Conservation (phyloP, 2,797 vertebrate species). For the Synanceia verrucosa region DNA sequence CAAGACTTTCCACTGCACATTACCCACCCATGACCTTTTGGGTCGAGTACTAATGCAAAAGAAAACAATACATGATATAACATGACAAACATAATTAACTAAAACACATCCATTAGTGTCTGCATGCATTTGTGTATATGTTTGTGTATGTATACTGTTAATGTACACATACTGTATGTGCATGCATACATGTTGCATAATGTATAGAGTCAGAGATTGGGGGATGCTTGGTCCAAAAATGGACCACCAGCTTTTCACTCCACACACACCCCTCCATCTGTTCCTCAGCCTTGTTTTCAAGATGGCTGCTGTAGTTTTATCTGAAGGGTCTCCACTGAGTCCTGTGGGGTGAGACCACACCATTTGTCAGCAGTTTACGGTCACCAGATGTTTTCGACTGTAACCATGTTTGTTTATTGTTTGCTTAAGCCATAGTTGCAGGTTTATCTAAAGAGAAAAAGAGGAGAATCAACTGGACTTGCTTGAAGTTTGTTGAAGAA, state of each 20-base stretch:
- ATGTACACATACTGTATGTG: neutral
- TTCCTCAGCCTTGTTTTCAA: constrained; percentile 15
- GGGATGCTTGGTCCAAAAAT: constrained; percentile 16
- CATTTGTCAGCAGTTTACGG: too few species aligned
- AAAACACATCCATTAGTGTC: neutral
- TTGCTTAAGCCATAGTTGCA: too few species aligned
- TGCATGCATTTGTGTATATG: neutral
- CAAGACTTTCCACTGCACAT: constrained; percentile 35
- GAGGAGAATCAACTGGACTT: too few species aligned
- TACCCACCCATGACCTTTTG: fast-evolving
- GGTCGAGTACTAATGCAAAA: neutral
- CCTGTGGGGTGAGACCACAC: too few species aligned
- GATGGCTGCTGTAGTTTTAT: neutral
- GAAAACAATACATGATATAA: neutral
- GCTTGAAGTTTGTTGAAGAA: too few species aligned
- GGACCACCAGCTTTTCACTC: neutral
- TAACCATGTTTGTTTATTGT: too few species aligned
- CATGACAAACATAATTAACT: neutral
- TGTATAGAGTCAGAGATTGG: neutral
- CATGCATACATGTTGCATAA: constrained; percentile 7
- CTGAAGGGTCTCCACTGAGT: constrained; percentile 8
- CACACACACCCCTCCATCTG: neutral
- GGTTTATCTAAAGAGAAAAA: too few species aligned
- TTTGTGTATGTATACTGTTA: neutral
- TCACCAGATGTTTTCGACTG: too few species aligned